Conservation (phyloP, 2,113 vertebrate genomes). For the Cyrtonyx montezumae region DNA sequence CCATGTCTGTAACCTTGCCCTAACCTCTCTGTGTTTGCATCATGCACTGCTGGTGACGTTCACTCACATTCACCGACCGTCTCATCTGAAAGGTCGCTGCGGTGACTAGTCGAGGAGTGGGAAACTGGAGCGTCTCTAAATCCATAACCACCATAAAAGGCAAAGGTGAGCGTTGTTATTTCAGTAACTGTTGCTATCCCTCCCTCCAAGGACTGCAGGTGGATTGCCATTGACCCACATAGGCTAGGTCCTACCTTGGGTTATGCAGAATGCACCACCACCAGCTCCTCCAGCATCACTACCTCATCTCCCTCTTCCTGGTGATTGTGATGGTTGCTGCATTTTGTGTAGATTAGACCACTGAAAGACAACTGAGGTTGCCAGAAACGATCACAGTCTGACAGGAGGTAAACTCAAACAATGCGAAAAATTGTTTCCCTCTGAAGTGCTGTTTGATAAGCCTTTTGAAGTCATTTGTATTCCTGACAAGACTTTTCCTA, state of each 20-base stretch:
- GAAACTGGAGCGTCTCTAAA: slow-evolving; percentile 93
- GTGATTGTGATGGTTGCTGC: not conserved
- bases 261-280: not conserved
- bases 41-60: not conserved
- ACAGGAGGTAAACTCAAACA: not conserved
- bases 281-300: not conserved
- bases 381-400: not conserved
- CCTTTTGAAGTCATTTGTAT: not conserved
- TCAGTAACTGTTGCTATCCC: not conserved
- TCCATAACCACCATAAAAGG: slow-evolving; percentile 90
- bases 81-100: slow-evolving; percentile 88
- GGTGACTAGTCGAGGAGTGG: slow-evolving; percentile 91
- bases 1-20: not conserved
- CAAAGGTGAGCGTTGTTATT: slow-evolving; percentile 67
- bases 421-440: not conserved
- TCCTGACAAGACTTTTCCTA: not conserved
- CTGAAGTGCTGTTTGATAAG: not conserved
- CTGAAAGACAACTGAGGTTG: not conserved
- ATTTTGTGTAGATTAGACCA: not conserved
- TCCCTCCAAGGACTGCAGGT: not conserved
- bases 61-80: slow-evolving; percentile 47
- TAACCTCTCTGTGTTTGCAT: not conserved
- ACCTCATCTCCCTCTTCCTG: not conserved
- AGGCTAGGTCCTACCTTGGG: not conserved
- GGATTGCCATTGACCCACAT: not conserved